These are phyloP conservation scores for Metridium senile DNA, from an alignment of 92 coral and sea anemone species.

Conservation along the genomic window DNA sequence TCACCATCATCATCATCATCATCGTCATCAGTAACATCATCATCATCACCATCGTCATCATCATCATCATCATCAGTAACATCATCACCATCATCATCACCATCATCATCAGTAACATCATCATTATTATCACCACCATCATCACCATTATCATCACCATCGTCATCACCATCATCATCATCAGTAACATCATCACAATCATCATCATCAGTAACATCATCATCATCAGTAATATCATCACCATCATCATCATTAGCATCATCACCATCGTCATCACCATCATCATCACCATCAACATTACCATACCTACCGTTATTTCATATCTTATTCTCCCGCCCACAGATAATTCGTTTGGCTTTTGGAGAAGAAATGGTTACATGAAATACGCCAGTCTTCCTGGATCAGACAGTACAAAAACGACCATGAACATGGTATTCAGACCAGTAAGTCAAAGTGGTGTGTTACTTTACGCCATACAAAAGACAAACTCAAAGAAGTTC, in stretches of 20 bases:
- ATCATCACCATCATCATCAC: neutral
- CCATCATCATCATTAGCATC: too few relatives aligned
- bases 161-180: neutral
- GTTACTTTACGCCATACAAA: slow-evolving; percentile 43
- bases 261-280: too few relatives aligned
- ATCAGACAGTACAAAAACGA: neutral
- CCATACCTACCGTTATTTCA: too few relatives aligned
- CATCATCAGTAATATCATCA: too few relatives aligned
- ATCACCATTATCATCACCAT: neutral
- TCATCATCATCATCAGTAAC: neutral
- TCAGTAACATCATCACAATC: too few relatives aligned
- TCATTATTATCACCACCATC: neutral
- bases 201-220: too few relatives aligned
- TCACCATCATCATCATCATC: too few relatives aligned
- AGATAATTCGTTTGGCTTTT: slow-evolving; percentile 58
- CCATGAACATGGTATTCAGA: slow-evolving; percentile 52
- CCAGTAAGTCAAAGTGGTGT: slow-evolving; percentile 72
- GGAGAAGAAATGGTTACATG: slow-evolving; percentile 43
- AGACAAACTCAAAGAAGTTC: slow-evolving; percentile 22
- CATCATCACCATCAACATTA: too few relatives aligned
- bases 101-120: neutral
- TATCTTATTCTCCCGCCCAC: neutral
- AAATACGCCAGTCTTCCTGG: slow-evolving; percentile 34
- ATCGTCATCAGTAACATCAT: too few relatives aligned
- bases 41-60: too few relatives aligned